Base-by-base conservation (phyloP, 1,140 invertebrate species). In the Papilio polytes region DNA sequence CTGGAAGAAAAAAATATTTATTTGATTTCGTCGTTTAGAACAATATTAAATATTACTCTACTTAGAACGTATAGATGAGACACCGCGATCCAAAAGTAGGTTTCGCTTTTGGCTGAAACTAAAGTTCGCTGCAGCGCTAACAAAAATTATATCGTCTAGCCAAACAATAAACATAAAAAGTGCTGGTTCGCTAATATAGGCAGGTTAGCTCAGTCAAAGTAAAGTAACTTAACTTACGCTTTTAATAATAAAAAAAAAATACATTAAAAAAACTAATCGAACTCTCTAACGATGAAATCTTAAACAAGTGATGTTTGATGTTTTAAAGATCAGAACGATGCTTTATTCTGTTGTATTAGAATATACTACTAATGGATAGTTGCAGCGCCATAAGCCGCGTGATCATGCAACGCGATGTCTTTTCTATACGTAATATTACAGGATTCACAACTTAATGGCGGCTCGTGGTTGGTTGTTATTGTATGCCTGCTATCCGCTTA, bases 1-100 rank as follows among this genome's bases (percentile, higher is more conserved):
- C 85, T 86, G 85, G 44, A 85, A 86, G 48, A 77, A 80, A 78
- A 77, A 80, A 82, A 70, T 22, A 20, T 44, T 51, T 78, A 51
- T 44, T 63, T 13, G 56, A 46, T 56, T 22, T 74, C 18, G 15
- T 53, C 15, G n/a, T 18, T 15, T 9, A 20, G 13, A 63, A 70
- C 36, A 26, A 44, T 48, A n/a, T 51, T 51, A 15, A 18, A 51
- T 51, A 51, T 51, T 51, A 18, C 48, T 18, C 18, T 51, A 56
- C 53, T 20, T 18, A 4, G 13, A 15, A 56, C 53, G 53, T 56
- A 56, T 56, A 56, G 53, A 56, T 20, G 6, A 56, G 53, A 56
- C 53, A 56, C 2, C n/a, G 53, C n/a, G 18, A 56, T 8, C 6
- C 7, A 56, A 56, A 56, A 56, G n/a, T 20, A n/a, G 4, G 2